Percentiles rank a stretch among this genome's conserved stretches.
These are phyloP conservation scores for Gibbula magus DNA, from an alignment of 2,888 invertebrate genomes.

Conservation along the genomic window DNA sequence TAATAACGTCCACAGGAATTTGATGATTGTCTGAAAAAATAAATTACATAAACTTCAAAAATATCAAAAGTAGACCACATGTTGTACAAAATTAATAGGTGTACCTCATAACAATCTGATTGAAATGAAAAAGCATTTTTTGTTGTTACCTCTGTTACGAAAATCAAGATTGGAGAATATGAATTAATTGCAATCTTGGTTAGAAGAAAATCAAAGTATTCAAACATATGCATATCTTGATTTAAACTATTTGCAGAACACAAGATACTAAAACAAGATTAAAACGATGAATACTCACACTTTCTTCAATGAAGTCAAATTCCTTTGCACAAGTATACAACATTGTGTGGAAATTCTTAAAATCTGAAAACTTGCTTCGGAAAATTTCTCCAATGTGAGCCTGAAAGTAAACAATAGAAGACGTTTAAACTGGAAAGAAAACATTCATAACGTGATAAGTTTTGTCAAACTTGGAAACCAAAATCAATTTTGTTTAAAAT, in stretches of 20 bases:
- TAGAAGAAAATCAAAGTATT: background rate
- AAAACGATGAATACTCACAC: constrained; percentile 55
- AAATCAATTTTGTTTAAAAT: no score
- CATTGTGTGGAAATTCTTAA: constrained; percentile 84
- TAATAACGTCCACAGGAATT: constrained; percentile 79
- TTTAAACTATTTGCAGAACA: background rate
- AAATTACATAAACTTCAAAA: no score
- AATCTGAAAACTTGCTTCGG: constrained; percentile 82
- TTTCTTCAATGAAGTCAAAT: constrained; percentile 83
- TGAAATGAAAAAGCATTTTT: background rate
- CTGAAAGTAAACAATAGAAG: no score
- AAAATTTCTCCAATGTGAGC: constrained; percentile 85
- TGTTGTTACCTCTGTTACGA: background rate
- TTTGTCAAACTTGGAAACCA: no score
- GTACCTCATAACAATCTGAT: background rate
- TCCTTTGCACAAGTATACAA: constrained; percentile 87
- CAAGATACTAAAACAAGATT: no score
- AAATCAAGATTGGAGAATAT: no score
- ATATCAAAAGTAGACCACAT: background rate
- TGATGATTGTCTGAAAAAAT: constrained; percentile 76
- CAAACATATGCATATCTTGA: background rate
- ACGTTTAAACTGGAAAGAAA: no score
- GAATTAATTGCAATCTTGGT: background rate
- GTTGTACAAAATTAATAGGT: background rate
- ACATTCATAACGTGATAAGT: no score